These are phyloP conservation scores for Apamea sordens DNA, from an alignment of 2,888 invertebrate genomes.

Conservation along the genomic window DNA sequence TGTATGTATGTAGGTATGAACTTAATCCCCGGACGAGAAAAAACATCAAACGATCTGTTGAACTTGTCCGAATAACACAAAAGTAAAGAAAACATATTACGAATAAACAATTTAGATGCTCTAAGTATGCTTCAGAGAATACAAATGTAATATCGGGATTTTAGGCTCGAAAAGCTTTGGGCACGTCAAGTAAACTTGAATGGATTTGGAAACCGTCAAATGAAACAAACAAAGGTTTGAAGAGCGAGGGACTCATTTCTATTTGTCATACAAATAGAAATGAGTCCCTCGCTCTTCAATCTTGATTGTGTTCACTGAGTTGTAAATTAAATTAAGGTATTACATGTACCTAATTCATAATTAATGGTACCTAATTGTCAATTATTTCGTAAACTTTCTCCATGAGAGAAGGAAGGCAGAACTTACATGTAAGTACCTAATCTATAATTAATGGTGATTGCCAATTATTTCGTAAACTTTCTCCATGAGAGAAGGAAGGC, in stretches of 20 bases:
- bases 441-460: too few relatives aligned
- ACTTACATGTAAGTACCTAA: too few relatives aligned
- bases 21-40: not conserved
- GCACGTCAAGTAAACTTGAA: slow-evolving; percentile 5
- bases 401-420: too few relatives aligned
- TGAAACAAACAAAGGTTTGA: slow-evolving; percentile 15
- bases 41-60: not conserved
- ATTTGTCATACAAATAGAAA: slow-evolving; percentile 8
- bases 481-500: too few relatives aligned
- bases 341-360: too few relatives aligned
- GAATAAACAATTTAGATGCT: slow-evolving; percentile 12
- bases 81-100: slow-evolving; percentile 1
- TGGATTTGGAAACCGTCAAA: slow-evolving; percentile 26
- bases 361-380: too few relatives aligned
- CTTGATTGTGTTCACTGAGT: too few relatives aligned
- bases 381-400: too few relatives aligned
- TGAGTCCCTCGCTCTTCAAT: not conserved
- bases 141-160: not conserved
- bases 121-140: slow-evolving; percentile 16
- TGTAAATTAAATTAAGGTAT: too few relatives aligned
- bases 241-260: too few relatives aligned
- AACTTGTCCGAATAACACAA: not conserved
- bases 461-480: too few relatives aligned
- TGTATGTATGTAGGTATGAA: too few relatives aligned
- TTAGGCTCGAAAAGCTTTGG: slow-evolving; percentile 9